A percentile compares a stretch with the other conserved stretches of the same genome.
Conservation (phyloP, 2,113 vertebrate species). For the Hiodon tergisus region DNA sequence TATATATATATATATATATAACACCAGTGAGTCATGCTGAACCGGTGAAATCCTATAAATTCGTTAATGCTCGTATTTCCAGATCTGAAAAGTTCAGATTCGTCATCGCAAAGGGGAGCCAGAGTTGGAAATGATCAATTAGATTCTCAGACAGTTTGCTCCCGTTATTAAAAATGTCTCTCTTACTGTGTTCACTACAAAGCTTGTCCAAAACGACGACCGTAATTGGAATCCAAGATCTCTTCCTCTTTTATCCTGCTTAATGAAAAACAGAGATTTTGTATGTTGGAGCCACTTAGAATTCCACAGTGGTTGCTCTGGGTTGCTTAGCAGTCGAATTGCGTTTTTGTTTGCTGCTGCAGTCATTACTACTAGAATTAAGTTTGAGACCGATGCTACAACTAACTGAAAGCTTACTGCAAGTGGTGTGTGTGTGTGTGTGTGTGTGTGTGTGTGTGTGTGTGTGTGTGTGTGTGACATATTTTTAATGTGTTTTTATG, state of each 20-base stretch:
- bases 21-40: conserved; percentile 10
- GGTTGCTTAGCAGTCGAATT: conserved; percentile 30
- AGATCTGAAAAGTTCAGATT: neutral
- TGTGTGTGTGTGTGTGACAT: too few species aligned
- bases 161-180: neutral
- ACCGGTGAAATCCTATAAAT: neutral
- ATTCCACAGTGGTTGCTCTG: conserved; percentile 26
- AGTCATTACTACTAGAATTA: too few species aligned
- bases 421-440: too few species aligned
- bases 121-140: conserved; percentile 9
- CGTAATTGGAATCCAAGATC: neutral
- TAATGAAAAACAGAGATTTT: conserved; percentile 18
- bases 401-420: too few species aligned
- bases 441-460: too few species aligned
- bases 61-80: neutral
- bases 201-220: neutral
- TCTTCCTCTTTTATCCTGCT: neutral
- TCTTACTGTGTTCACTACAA: neutral
- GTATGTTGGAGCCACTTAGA: conserved; percentile 26
- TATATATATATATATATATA: neutral
- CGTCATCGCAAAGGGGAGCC: neutral
- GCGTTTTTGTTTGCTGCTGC: neutral
- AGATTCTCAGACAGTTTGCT: neutral
- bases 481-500: neutral
- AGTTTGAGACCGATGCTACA: too few species aligned